Base-by-base conservation (phyloP, 2,888 invertebrate genomes). In the Heterodera filipjevi region DNA sequence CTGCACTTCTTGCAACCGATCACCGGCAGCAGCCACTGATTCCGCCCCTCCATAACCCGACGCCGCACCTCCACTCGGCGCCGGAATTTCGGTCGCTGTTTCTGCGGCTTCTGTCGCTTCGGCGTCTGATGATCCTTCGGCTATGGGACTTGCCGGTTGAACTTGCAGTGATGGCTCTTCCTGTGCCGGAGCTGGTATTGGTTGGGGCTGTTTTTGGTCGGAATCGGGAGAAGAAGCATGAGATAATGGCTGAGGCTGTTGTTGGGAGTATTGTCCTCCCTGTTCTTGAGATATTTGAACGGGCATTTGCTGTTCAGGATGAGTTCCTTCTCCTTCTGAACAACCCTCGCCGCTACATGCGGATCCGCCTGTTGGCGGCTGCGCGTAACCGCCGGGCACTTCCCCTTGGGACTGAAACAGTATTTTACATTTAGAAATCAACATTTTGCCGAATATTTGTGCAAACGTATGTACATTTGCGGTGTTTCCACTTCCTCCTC, bases 1-100 rank as follows among this genome's bases (percentile, higher is more conserved):
- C 35, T 77, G 78, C 66, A 81, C 81, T 75, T 81, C 80, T 35
- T 81, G 80, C 66, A 81, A 68, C 22, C 75, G 68, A n/a, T 82
- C 70, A 49, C 82, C 82, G 12, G 83, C 82, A 12, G 81, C 82
- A 16, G 66, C 76, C 10, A 22, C 19, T 22, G 53, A 53, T 53
- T 53, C 53, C 14, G 64, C 75, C 22, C 64, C 75, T 5, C 75
- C 64, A 33, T 75, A 75, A 2, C 27, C 59, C 22, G 53, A 8
- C 22, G 59, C 59, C 27, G 27, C 59, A 12, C 59, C 27, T n/a
- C 59, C 59, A 59, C 59, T 59, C 27, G 59, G 44, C 3, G 33
- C 59, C n/a, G 59, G 59, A 22, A 66, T 30, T 35, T 44, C 59
- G 39, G 66, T 64, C 33, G 70, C 71, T 33, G 68, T 14, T 49